These are phyloP conservation scores for Tylochromis polylepis DNA, from an alignment of 2,113 vertebrate genomes.

Conservation along the genomic window DNA sequence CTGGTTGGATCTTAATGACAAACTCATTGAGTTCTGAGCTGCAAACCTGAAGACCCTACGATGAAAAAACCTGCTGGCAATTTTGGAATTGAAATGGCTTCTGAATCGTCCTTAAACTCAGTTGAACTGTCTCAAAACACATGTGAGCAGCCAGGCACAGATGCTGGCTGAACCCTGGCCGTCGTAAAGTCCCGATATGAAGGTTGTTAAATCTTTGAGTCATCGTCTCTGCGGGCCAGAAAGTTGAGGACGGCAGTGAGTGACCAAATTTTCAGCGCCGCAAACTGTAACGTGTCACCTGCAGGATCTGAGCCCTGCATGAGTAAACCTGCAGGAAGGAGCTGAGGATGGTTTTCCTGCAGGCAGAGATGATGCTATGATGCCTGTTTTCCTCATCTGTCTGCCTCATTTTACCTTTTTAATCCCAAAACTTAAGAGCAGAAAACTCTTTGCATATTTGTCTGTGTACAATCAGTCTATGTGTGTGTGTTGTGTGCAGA, in stretches of 20 bases:
- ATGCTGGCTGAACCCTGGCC: neutral
- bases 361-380: neutral
- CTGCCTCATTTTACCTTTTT: neutral
- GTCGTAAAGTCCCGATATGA: neutral
- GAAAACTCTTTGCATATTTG: neutral
- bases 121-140: neutral
- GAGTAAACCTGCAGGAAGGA: neutral
- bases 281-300: neutral
- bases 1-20: neutral
- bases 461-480: neutral
- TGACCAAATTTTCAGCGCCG: neutral
- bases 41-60: neutral
- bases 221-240: neutral
- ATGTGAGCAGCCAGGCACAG: neutral
- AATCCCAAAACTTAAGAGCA: neutral
- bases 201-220: neutral
- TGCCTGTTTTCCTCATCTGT: slow-evolving; percentile 30
- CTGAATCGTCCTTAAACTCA: neutral
- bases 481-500: neutral
- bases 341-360: neutral
- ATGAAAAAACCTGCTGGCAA: neutral
- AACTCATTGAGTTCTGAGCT: neutral
- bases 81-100: neutral
- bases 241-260: neutral
- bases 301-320: neutral